phyloP scores from a whole-genome alignment of 1,140 invertebrate genomes.

The Meloidogyne floridensis region DNA sequence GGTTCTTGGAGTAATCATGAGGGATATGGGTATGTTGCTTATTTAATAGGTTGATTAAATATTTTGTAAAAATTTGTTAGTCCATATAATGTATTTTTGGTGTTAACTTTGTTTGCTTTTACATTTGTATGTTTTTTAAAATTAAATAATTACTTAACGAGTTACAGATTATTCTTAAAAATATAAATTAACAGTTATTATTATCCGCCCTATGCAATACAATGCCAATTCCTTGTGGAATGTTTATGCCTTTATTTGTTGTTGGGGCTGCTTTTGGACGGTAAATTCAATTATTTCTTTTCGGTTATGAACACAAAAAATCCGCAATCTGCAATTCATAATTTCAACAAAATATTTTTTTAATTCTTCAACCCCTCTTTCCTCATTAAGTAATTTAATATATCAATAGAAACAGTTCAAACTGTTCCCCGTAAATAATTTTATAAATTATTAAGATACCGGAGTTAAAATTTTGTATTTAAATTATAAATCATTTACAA shows the following conservation, averaged over 20 bases:
- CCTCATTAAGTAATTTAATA: too few species aligned
- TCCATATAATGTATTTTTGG: constrained; percentile 61
- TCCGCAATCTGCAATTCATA: too few species aligned
- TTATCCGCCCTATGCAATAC: constrained; percentile 92
- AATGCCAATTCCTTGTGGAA: constrained; percentile 86
- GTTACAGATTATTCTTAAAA: not conserved
- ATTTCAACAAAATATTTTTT: too few species aligned
- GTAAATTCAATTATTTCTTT: not conserved
- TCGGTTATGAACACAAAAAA: too few species aligned
- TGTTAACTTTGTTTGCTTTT: constrained; percentile 46
- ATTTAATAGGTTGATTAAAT: not conserved
- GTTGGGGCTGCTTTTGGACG: constrained; percentile 79
- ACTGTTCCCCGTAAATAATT: too few species aligned
- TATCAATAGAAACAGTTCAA: too few species aligned
- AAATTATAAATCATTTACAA: too few species aligned
- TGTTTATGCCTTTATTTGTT: constrained; percentile 65
- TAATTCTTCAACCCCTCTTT: too few species aligned
- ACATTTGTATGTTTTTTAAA: constrained; percentile 47
- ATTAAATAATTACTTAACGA: not conserved
- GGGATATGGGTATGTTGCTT: constrained; percentile 46
- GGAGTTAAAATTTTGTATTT: too few species aligned
- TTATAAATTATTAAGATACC: too few species aligned
- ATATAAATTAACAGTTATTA: constrained; percentile 76
- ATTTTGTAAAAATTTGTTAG: constrained; percentile 4
- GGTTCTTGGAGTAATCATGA: constrained; percentile 60